These are phyloP conservation scores for Elysia chlorotica DNA, from an alignment of 1,140 invertebrate species.

Conservation along the genomic window DNA sequence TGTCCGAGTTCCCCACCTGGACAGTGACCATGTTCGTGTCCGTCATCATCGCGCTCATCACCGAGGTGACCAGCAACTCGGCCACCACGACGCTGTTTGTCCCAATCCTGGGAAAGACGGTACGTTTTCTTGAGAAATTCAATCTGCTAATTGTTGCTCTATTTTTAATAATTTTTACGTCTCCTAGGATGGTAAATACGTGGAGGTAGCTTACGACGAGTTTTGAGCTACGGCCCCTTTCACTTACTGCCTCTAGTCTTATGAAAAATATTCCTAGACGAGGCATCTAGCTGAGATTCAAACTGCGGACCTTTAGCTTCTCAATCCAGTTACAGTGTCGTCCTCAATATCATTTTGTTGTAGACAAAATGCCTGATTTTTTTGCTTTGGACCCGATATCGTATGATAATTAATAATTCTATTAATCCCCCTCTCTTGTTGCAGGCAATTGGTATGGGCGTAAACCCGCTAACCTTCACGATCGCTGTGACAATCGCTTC, in stretches of 20 bases:
- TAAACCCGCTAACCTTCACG: constrained; percentile 86
- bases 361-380: not conserved
- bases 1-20: constrained; percentile 46
- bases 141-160: no score
- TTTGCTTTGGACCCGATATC: not conserved
- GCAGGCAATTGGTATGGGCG: constrained; percentile 61
- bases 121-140: no score
- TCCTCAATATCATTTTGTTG: not conserved
- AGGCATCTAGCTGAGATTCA: not conserved
- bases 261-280: no score
- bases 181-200: not conserved
- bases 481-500: constrained; percentile 81
- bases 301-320: no score
- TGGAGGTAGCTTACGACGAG: not conserved
- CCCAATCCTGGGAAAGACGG: constrained; percentile 61
- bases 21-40: constrained; percentile 52
- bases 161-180: not conserved
- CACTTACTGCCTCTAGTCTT: not conserved
- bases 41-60: constrained; percentile 55
- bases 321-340: not conserved
- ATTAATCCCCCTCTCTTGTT: not conserved
- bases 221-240: not conserved
- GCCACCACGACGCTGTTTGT: constrained; percentile 63
- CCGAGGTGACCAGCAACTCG: constrained; percentile 65
- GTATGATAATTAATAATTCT: not conserved